Base-by-base conservation (phyloP, 1,140 invertebrate species). In the Steinernema khuongi region DNA sequence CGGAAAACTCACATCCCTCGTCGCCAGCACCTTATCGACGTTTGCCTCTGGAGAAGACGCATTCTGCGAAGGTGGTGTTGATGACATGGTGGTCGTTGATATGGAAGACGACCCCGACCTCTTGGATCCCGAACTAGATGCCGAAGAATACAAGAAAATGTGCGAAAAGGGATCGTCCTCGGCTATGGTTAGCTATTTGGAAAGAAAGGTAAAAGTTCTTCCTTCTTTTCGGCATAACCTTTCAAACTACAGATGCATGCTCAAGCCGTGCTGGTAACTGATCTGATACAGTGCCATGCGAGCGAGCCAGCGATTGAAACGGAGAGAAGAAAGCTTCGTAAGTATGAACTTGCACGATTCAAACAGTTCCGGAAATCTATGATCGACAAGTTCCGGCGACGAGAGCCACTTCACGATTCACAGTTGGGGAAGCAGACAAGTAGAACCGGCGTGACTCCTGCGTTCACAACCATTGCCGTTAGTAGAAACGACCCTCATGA, bases 21-120 rank as follows among this genome's bases (percentile, higher is more conserved):
- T 98, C 22, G 94, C 94, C 0, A 92, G 95, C 83, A 98, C 96
- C 0, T 88, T 99, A 17, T 98, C 96, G 0, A 93, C 93, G 88
- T 87, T 98, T 30, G 94, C 94, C 0, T 89, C 89, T 81, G 87
- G 87, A 43, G 86, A 92, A 71, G 92, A 94, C 83, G 91, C 92
- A 84, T 68, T 19, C 82, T 77, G 82, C 22, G 91, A 93, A 79
- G 91, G 92, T 68, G 89, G 89, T 0, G 81, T 69, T 11, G 31
- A 73, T 77, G 74, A 68, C 33, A 30, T 32, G 31, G 43, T 28
- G 19, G 26, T 70, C 67, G 30, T 75, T 26, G 44, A 72, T 72
- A 50, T 50, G 26, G 75, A 76, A 28, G 74, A 72, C 11, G 74
- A 75, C n/a, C 60, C 71, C 44, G 69, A 41, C 1, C 33, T 50